Evolutionary conservation across 2,888 invertebrate species (phyloP).

Genomic region (Andrena bicolor): DNA sequence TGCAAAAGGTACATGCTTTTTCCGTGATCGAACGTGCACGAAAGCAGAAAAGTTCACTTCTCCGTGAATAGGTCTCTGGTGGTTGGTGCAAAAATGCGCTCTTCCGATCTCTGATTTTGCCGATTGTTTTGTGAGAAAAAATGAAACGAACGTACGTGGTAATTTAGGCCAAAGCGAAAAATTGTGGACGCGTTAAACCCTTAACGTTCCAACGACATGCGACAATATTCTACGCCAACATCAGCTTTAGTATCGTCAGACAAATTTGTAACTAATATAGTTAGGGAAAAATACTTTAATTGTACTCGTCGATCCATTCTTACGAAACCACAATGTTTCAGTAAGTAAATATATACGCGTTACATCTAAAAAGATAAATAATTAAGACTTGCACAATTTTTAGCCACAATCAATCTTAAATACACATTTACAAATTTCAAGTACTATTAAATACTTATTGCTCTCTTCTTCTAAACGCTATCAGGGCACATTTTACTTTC

Average conservation of each 20-base stretch:
- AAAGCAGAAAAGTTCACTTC: slow-evolving; percentile 30
- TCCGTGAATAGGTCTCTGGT: slow-evolving; percentile 14
- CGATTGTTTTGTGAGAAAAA: slow-evolving; percentile 47
- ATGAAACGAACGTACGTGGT: slow-evolving; percentile 26
- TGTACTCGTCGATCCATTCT: neutral
- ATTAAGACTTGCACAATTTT: neutral
- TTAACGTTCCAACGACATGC: slow-evolving; percentile 49
- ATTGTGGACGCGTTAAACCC: slow-evolving; percentile 52
- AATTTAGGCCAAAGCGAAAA: slow-evolving; percentile 70
- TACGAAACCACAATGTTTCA: neutral
- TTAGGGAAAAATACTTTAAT: neutral
- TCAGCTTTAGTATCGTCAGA: neutral
- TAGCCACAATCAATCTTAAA: slow-evolving; percentile 6
- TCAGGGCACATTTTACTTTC: neutral
- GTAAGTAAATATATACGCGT: neutral
- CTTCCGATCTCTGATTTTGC: slow-evolving; percentile 19
- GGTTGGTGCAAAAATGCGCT: slow-evolving; percentile 33
- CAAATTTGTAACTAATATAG: neutral
- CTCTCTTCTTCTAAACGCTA: neutral
- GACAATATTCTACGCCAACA: neutral
- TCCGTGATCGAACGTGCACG: slow-evolving; percentile 37
- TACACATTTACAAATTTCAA: slow-evolving; percentile 25
- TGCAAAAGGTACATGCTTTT: slow-evolving; percentile 41
- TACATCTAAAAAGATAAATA: slow-evolving; percentile 16
- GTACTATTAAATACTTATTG: slow-evolving; percentile 25